Conservation (phyloP, 1,140 invertebrate genomes). For the Campoletis sonorensis region DNA sequence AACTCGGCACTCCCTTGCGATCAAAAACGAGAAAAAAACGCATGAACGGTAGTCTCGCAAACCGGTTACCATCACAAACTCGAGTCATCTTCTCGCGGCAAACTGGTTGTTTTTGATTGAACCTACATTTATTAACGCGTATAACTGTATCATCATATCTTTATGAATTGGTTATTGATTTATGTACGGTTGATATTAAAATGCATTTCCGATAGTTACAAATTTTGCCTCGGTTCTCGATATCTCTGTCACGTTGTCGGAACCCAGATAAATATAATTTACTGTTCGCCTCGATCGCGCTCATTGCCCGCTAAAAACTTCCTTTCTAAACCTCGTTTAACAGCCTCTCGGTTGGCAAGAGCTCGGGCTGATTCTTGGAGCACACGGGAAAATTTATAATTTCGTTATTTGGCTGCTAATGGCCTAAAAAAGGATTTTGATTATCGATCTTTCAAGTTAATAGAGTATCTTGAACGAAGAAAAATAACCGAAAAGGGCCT, state of each 20-base stretch:
- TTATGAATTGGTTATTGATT: not conserved
- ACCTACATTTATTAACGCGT: slow-evolving; percentile 3
- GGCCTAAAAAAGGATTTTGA: not conserved
- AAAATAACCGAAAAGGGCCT: not conserved
- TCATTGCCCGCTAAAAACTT: slow-evolving; percentile 48
- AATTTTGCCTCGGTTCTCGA: not conserved
- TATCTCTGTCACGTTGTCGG: slow-evolving; percentile 25
- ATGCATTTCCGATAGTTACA: too few relatives aligned
- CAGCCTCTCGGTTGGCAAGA: not conserved
- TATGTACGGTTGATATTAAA: too few relatives aligned
- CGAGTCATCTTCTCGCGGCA: slow-evolving; percentile 29
- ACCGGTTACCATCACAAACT: slow-evolving; percentile 23
- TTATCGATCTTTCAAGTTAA: not conserved
- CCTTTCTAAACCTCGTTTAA: slow-evolving; percentile 58
- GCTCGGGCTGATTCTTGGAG: not conserved
- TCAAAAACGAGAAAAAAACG: slow-evolving; percentile 12
- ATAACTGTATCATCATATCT: not conserved
- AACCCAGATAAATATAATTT: slow-evolving; percentile 49
- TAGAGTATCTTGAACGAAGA: not conserved
- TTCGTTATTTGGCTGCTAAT: not conserved
- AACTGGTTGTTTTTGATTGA: slow-evolving; percentile 21
- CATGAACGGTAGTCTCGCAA: slow-evolving; percentile 27
- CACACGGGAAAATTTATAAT: not conserved
- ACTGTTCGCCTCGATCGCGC: slow-evolving; percentile 20
- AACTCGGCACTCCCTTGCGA: not conserved